These are phyloP conservation scores for Peromyscus nudipes DNA, from an alignment of 2,797 vertebrate genomes.

Conservation along the genomic window DNA sequence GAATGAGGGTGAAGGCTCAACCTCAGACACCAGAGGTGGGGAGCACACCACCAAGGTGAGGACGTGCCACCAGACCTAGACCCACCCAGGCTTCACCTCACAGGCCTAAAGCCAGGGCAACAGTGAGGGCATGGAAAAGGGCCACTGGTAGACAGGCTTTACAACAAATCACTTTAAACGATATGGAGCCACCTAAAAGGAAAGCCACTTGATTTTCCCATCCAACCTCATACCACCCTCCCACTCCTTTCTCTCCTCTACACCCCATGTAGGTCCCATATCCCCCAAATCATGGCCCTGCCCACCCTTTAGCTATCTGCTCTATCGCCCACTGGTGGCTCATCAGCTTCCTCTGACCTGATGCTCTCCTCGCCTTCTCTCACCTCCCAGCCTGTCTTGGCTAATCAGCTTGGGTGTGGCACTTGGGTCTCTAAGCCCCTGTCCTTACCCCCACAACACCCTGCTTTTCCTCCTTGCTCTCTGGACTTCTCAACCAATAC, in stretches of 20 bases:
- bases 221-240: rapidly evolving
- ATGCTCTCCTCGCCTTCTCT: rapidly evolving
- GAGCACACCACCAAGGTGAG: not conserved
- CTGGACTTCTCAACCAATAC: not conserved
- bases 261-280: not conserved
- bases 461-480: not conserved
- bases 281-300: too few species aligned
- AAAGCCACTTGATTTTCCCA: not conserved
- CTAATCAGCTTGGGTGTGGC: not conserved
- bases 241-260: not conserved
- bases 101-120: not conserved
- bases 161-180: not conserved
- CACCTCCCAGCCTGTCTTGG: too few species aligned
- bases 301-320: too few species aligned
- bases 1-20: not conserved
- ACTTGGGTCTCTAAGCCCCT: not conserved
- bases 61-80: not conserved
- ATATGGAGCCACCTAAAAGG: not conserved
- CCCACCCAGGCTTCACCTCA: not conserved
- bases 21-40: too few species aligned
- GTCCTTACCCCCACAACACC: rapidly evolving
- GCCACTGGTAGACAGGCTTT: not conserved
- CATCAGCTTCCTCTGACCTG: not conserved
- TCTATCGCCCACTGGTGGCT: not conserved
- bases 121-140: not conserved